phyloP scores from a whole-genome alignment of 2,113 vertebrate species.

The Empidonax alnorum region DNA sequence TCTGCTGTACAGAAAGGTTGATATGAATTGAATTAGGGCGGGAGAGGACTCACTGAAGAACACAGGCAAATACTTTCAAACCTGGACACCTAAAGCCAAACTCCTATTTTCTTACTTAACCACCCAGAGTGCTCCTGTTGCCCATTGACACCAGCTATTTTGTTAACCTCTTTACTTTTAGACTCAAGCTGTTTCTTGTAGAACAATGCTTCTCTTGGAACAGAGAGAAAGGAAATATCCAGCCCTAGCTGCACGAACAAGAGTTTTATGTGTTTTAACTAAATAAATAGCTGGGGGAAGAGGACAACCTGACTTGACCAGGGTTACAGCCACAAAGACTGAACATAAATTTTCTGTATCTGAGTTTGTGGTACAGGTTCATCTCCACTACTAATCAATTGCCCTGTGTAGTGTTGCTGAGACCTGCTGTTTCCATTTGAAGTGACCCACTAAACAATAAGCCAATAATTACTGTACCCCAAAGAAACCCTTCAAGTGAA shows the following conservation, averaged over 20 bases:
- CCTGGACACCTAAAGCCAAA: neutral
- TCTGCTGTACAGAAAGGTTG: neutral
- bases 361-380: neutral
- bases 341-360: neutral
- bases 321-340: neutral
- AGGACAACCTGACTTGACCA: neutral
- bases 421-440: neutral
- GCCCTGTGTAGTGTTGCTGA: neutral
- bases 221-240: slow-evolving; percentile 25
- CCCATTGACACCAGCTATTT: neutral
- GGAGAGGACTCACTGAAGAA: neutral
- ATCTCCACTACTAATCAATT: neutral
- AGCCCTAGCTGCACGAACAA: neutral
- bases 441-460: neutral
- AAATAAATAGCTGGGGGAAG: slow-evolving; percentile 24
- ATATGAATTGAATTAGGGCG: neutral
- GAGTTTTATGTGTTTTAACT: slow-evolving; percentile 29
- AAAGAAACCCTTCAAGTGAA: neutral
- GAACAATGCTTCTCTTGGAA: slow-evolving; percentile 43
- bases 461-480: neutral
- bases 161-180: slow-evolving; percentile 28
- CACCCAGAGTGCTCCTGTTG: neutral
- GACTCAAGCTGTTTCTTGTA: slow-evolving; percentile 28
- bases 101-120: neutral
- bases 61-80: neutral